Evolutionary conservation across 2,888 invertebrate species (phyloP).

Genomic region (Lacanobia wlatinum): DNA sequence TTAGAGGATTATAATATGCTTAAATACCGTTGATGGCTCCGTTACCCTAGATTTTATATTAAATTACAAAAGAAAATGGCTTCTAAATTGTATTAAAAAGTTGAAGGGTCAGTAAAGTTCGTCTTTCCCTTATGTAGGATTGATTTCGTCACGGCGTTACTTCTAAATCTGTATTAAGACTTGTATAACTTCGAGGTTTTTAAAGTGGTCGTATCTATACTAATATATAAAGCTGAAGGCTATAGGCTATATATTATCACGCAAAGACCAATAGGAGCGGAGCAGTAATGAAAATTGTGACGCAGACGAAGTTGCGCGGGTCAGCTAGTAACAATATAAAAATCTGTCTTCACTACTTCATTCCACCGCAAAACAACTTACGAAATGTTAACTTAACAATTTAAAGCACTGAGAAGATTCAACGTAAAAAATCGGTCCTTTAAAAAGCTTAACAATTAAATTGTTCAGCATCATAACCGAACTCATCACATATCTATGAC

Average conservation of each 20-base stretch:
- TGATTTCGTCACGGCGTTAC: too few species aligned
- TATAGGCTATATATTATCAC: too few species aligned
- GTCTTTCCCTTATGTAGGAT: not conserved
- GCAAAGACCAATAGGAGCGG: too few species aligned
- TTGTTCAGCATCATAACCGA: not conserved
- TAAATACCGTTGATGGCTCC: constrained; percentile 47
- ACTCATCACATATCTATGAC: not conserved
- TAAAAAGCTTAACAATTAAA: not conserved
- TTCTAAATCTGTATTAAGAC: too few species aligned
- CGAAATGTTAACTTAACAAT: not conserved
- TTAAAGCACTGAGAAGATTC: not conserved
- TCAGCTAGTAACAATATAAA: too few species aligned
- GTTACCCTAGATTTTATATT: constrained; percentile 45
- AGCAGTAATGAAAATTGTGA: too few species aligned
- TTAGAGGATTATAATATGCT: constrained; percentile 49
- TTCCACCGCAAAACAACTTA: too few species aligned
- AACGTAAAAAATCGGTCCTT: not conserved
- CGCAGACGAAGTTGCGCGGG: too few species aligned
- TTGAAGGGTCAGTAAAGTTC: not conserved
- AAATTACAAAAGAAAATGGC: not conserved
- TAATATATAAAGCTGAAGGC: too few species aligned
- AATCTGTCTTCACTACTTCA: too few species aligned
- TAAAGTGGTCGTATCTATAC: too few species aligned
- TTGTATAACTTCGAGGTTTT: too few species aligned
- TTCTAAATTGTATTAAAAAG: not conserved